These are phyloP conservation scores for Mus pahari DNA, from an alignment of 2,113 vertebrate species.

Conservation along the genomic window DNA sequence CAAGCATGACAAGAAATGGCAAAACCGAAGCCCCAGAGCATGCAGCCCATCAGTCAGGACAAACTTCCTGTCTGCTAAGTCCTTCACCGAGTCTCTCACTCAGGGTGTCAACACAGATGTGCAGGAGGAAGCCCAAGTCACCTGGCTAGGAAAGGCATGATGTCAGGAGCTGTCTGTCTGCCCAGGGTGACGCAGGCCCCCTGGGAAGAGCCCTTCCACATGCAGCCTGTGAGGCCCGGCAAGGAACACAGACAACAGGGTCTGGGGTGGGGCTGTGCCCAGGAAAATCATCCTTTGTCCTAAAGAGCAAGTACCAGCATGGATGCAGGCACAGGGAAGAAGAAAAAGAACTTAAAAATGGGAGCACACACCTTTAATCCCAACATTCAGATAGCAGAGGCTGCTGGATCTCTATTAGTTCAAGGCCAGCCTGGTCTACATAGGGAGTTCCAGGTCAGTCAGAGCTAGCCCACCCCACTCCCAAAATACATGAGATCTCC, in stretches of 20 bases:
- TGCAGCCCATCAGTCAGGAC: not conserved
- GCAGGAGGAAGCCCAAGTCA: not conserved
- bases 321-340: not conserved
- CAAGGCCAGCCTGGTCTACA: not conserved
- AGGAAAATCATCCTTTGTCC: not conserved
- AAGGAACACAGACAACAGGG: not conserved
- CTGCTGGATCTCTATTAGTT: not conserved
- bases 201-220: not conserved
- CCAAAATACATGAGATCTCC: not conserved
- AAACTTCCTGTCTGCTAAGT: not conserved
- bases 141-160: not conserved
- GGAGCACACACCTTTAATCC: slow-evolving; percentile 14
- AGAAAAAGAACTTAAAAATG: not conserved
- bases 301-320: slow-evolving; percentile 9
- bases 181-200: not conserved
- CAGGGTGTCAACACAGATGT: not conserved
- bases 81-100: not conserved
- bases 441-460: not conserved
- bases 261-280: too few relatives aligned
- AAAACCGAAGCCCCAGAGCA: not conserved
- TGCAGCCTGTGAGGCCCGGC: not conserved
- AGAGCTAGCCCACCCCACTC: too few relatives aligned
- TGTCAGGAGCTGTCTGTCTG: not conserved
- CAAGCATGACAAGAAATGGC: not conserved
- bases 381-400: not conserved